Conservation (phyloP, 2,113 vertebrate species). For the Antechinus flavipes region DNA sequence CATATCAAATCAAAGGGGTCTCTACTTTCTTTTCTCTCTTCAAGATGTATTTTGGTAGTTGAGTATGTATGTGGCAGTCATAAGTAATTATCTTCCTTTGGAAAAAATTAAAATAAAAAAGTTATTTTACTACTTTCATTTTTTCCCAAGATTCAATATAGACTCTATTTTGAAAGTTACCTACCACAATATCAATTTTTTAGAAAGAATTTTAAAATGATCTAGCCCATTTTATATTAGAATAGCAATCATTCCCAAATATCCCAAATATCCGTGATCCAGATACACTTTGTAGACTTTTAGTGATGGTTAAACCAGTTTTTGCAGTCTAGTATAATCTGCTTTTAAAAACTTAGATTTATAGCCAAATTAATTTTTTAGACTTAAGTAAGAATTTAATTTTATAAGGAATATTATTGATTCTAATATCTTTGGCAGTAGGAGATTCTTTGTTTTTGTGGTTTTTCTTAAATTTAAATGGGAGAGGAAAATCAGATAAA, state of each 20-base stretch:
- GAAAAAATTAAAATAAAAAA: slow-evolving; percentile 44
- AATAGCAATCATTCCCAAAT: background rate
- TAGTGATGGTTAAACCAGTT: background rate
- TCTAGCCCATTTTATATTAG: background rate
- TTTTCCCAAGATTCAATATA: slow-evolving; percentile 4
- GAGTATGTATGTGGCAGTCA: background rate
- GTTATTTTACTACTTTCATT: slow-evolving; percentile 46
- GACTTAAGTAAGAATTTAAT: slow-evolving; percentile 21
- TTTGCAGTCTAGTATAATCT: slow-evolving; percentile 2
- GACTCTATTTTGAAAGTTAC: slow-evolving; percentile 34
- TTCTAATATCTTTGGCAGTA: slow-evolving; percentile 31
- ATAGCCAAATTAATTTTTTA: background rate
- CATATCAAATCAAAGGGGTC: slow-evolving; percentile 62
- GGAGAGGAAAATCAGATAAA: slow-evolving; percentile 51
- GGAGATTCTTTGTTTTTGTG: slow-evolving; percentile 8
- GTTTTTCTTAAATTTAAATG: slow-evolving; percentile 43
- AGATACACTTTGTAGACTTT: background rate
- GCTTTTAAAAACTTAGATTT: slow-evolving; percentile 32
- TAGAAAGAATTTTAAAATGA: background rate
- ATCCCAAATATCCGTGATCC: background rate
- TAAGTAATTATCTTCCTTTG: slow-evolving; percentile 21
- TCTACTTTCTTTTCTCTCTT: slow-evolving; percentile 4
- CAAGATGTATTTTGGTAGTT: slow-evolving; percentile 55
- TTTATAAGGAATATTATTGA: slow-evolving; percentile 28
- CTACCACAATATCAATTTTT: background rate